These are phyloP conservation scores for Falco concolor DNA, from an alignment of 2,797 vertebrate species.

Conservation along the genomic window DNA sequence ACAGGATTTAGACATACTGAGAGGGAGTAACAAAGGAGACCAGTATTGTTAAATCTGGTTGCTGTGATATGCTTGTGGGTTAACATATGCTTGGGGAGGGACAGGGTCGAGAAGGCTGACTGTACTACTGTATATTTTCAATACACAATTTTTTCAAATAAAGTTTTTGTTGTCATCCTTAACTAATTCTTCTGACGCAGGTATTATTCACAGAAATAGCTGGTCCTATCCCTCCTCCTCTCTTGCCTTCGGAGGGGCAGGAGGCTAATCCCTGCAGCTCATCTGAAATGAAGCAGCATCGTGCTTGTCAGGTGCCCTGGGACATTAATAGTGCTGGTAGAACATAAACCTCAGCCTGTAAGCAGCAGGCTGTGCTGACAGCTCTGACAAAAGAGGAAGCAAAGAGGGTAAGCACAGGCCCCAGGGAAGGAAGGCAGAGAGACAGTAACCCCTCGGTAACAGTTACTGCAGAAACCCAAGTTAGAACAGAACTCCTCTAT, in stretches of 20 bases:
- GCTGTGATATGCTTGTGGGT: constrained; percentile 48
- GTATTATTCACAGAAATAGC: neutral
- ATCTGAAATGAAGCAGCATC: neutral
- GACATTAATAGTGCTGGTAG: neutral
- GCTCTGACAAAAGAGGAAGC: neutral
- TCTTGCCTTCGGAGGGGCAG: neutral
- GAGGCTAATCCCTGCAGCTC: neutral
- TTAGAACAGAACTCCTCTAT: neutral
- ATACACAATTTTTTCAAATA: constrained; percentile 77
- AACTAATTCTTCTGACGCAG: neutral
- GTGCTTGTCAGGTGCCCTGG: neutral
- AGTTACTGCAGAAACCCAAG: neutral
- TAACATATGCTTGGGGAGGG: constrained; percentile 45
- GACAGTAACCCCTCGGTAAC: neutral
- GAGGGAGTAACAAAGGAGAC: constrained; percentile 34
- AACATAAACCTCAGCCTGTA: neutral
- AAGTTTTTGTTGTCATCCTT: constrained; percentile 70
- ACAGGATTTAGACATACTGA: neutral
- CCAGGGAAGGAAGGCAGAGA: neutral
- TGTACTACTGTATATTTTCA: constrained; percentile 76
- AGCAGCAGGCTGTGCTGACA: neutral
- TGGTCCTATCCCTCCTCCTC: neutral
- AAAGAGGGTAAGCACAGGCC: neutral
- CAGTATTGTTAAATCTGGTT: constrained; percentile 1
- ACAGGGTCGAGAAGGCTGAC: neutral